These are phyloP conservation scores for Esperia sulphurella DNA, from an alignment of 2,888 invertebrate species.

Conservation along the genomic window DNA sequence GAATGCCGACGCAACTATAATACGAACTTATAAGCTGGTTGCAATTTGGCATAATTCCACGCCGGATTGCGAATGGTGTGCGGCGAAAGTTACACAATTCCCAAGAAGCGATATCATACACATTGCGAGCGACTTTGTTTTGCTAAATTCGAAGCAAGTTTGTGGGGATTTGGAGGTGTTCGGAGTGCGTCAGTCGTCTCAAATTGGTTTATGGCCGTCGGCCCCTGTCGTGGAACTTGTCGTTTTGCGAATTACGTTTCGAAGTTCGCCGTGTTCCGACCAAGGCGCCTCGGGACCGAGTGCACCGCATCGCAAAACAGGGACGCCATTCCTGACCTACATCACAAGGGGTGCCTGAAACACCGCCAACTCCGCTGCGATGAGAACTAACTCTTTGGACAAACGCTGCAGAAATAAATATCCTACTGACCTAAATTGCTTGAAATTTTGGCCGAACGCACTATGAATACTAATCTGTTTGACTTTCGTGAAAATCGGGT, in stretches of 20 bases:
- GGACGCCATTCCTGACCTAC: slow-evolving; percentile 68
- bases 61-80: slow-evolving; percentile 7
- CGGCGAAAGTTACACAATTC: slow-evolving; percentile 8
- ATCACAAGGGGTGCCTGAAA: slow-evolving; percentile 59
- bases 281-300: slow-evolving; percentile 20
- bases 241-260: slow-evolving; percentile 30
- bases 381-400: slow-evolving; percentile 26
- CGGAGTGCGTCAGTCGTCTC: slow-evolving; percentile 33
- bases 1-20: not conserved
- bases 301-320: slow-evolving; percentile 42
- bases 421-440: slow-evolving; percentile 12
- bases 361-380: slow-evolving; percentile 52
- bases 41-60: slow-evolving; percentile 27
- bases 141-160: slow-evolving; percentile 6
- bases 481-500: not conserved
- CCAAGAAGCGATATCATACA: slow-evolving; percentile 1
- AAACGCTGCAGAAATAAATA: slow-evolving; percentile 25
- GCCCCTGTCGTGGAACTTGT: slow-evolving; percentile 19
- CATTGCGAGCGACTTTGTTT: slow-evolving; percentile 7
- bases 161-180: slow-evolving; percentile 7
- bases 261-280: slow-evolving; percentile 12
- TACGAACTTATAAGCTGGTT: slow-evolving; percentile 1
- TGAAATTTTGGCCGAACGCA: too few species aligned
- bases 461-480: not conserved
- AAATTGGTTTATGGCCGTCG: slow-evolving; percentile 38